Percentiles rank a stretch among this genome's conserved stretches.
Conservation (phyloP, 2,113 vertebrate genomes). For the Dunckerocampus dactyliophorus region DNA sequence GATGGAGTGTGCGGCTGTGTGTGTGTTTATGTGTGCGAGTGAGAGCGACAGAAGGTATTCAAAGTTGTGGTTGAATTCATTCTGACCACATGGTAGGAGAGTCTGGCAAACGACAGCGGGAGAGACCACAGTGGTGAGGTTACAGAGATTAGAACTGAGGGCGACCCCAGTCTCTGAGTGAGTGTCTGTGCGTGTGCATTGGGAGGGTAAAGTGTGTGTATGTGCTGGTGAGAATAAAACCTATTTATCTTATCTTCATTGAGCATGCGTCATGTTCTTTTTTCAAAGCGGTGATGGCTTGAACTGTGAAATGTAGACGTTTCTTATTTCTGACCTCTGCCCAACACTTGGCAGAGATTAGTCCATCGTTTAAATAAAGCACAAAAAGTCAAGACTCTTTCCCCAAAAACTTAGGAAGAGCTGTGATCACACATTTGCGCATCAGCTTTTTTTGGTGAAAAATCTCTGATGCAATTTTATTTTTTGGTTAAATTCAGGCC, state of each 20-base stretch:
- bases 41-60: constrained; percentile 20
- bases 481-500: constrained; percentile 49
- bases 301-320: not conserved
- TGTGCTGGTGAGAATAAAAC: constrained; percentile 3
- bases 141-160: constrained; percentile 43
- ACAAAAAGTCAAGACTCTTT: not conserved
- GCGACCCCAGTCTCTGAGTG: constrained; percentile 27
- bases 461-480: constrained; percentile 27
- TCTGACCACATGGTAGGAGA: constrained; percentile 34
- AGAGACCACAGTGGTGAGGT: constrained; percentile 39
- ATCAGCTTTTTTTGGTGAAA: not conserved
- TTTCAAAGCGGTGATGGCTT: constrained; percentile 11
- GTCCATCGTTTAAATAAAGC: constrained; percentile 19
- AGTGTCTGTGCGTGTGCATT: not conserved
- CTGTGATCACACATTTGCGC: not conserved
- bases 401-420: not conserved
- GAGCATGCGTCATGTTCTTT: constrained; percentile 10
- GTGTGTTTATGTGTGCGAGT: constrained; percentile 3
- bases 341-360: constrained; percentile 9
- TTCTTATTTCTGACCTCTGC: not conserved
- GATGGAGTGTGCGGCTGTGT: constrained; percentile 7
- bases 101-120: constrained; percentile 23
- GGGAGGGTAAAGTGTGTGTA: not conserved
- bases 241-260: constrained; percentile 14
- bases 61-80: constrained; percentile 24